Base-by-base conservation (phyloP, 2,113 vertebrate species). In the Gadus macrocephalus region DNA sequence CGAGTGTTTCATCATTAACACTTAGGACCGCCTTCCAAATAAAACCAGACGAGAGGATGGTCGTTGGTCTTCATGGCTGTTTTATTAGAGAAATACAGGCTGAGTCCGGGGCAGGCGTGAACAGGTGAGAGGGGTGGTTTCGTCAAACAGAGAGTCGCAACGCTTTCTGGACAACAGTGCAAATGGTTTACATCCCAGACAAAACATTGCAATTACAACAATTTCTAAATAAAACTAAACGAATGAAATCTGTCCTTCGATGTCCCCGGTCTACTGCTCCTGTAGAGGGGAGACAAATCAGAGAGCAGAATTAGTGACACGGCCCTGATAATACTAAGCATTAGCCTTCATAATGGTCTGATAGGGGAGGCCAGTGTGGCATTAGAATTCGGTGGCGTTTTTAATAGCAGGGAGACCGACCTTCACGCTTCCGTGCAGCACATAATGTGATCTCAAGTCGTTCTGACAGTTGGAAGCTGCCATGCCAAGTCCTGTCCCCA, bases 401-500 rank as follows among this genome's bases (percentile, higher is more conserved):
- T 19, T 19, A 49, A 49, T 28, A n/a, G 15, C 25, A 35, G 3
- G 22, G 49, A 59, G 28, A 78, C 88, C 56, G 83, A 98, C 97
- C 90, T 97, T 95, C 83, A 92, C 90, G 63, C 90, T 92, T 79
- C 92, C 94, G 64, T 95, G 94, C 72, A 93, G 90, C 71, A 96
- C 82, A 85, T 98, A 98, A 0, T 93, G 95, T 80, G 94, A 88
- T 83, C 93, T 94, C 81, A 98, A 92, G 86, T 98, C 95, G 42
- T 95, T 95, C 75, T 98, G 96, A 88, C 96, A 99, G 89, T 99
- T 99, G 81, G 95, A 94, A 74, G 96, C 97, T 8, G 96, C 96
- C 97, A 99, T 98, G 77, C 97, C 97, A 60, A 99, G 80, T 17
- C 97, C 97, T 56, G 89, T 87, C 70, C 96, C 97, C 0, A 93